Conservation (phyloP, 2,888 invertebrate species). For the Stratiomys singularior region DNA sequence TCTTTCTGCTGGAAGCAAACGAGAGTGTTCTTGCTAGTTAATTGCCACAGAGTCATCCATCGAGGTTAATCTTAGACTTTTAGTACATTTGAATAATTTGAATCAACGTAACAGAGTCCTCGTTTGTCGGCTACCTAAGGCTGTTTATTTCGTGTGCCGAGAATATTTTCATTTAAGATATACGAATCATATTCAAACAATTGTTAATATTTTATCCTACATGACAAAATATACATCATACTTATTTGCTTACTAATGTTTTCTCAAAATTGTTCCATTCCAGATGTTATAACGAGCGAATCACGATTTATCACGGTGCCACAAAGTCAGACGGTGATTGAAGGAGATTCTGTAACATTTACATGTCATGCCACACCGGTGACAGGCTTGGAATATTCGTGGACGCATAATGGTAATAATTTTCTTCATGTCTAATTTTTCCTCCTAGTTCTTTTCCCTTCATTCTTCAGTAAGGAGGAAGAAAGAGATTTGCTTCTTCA, state of each 20-base stretch:
- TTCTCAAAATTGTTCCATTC: not conserved
- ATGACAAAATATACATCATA: not conserved
- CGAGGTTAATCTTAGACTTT: no score
- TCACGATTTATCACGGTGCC: conserved; percentile 62
- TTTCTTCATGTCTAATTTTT: not conserved
- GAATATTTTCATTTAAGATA: no score
- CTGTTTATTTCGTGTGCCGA: no score
- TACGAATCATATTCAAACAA: no score
- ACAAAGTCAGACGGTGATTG: conserved; percentile 62
- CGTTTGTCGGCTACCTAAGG: no score
- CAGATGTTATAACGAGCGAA: conserved; percentile 47
- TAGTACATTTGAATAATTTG: no score
- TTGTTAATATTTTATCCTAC: no score
- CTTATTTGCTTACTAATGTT: not conserved
- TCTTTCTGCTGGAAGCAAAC: no score
- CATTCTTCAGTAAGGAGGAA: not conserved
- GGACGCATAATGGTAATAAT: conserved; percentile 62
- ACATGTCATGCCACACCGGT: conserved; percentile 60
- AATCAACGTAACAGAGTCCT: no score
- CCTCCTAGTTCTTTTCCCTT: not conserved
- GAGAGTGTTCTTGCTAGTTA: no score
- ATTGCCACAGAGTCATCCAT: no score
- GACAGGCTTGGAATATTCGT: conserved; percentile 60
- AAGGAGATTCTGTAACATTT: conserved; percentile 62
- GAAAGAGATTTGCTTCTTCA: not conserved